Conservation (phyloP, 2,113 vertebrate genomes). For the Martes martes region DNA sequence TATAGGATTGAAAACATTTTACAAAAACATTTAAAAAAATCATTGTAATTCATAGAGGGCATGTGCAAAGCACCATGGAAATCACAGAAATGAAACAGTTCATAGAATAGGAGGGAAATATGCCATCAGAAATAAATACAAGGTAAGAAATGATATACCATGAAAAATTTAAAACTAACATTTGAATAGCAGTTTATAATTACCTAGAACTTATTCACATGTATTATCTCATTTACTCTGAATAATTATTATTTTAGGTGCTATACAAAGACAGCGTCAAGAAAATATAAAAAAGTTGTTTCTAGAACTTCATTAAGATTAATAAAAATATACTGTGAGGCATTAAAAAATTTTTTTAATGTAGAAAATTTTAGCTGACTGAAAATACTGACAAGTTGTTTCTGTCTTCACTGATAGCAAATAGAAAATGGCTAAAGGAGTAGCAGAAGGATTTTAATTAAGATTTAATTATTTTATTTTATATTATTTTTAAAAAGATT, state of each 20-base stretch:
- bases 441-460: background rate
- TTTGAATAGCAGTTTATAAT: slow-evolving; percentile 30
- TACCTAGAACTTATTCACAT: background rate
- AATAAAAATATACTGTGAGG: background rate
- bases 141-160: background rate
- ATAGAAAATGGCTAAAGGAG: background rate
- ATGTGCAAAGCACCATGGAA: background rate
- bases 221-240: background rate
- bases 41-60: background rate
- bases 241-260: slow-evolving; percentile 37
- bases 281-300: background rate
- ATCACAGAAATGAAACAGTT: background rate
- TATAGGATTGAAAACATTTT: background rate
- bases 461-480: slow-evolving; percentile 6
- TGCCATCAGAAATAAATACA: background rate
- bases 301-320: background rate
- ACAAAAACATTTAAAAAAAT: background rate
- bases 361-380: background rate
- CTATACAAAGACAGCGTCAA: background rate
- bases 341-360: background rate
- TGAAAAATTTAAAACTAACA: background rate
- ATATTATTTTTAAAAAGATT: too few species aligned
- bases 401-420: background rate
- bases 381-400: background rate
- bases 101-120: background rate